Base-by-base conservation (phyloP, 2,113 vertebrate species). In the Enhydra lutris region DNA sequence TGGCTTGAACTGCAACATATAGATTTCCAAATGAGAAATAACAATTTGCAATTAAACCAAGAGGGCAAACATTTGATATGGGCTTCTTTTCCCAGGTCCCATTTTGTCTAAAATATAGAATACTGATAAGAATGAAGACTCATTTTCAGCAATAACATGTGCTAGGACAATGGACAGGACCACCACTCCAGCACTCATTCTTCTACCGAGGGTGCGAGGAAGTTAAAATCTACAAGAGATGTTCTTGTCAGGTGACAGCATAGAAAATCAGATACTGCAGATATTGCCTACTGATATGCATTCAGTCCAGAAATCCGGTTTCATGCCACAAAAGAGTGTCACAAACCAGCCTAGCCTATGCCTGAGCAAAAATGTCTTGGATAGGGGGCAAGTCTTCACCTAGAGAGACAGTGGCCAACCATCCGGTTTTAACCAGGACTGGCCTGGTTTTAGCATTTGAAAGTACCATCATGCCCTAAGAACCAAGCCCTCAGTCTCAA, bases 181-280 rank as follows among this genome's bases (percentile, higher is more conserved):
- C 9, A 7, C 4, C 7, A 1, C 11, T 9, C 4, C 2, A 1
- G 26, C 20, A 0, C 3, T 1, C 1, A 5, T 6, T 55, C n/a
- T 47, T 23, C n/a, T 24, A 42, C 36, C 11, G 24, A 59, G 42
- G 29, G 20, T 84, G 24, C 3, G 6, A 15, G 5, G 42, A 31
- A 26, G 7, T 3, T 59, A 23, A 90, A 95, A 80, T 79, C 26
- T 21, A 4, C 23, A n/a, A 45, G 39, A 23, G 15, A 2, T 11
- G 13, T 45, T 95, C 97, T 78, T 57, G 3, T 76, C 47, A 52
- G 23, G 2, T 69, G n/a, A 36, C 83, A 21, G 12, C 67, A 3
- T 45, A 67, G 86, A 80, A 24, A 50, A 55, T 31, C 59, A 26
- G 17, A 50, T 87, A 55, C 17, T 18, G 52, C 52, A 6, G 52